Evolutionary conservation across 1,140 invertebrate genomes (phyloP).

Genomic region (Rhyacophila brunnea): DNA sequence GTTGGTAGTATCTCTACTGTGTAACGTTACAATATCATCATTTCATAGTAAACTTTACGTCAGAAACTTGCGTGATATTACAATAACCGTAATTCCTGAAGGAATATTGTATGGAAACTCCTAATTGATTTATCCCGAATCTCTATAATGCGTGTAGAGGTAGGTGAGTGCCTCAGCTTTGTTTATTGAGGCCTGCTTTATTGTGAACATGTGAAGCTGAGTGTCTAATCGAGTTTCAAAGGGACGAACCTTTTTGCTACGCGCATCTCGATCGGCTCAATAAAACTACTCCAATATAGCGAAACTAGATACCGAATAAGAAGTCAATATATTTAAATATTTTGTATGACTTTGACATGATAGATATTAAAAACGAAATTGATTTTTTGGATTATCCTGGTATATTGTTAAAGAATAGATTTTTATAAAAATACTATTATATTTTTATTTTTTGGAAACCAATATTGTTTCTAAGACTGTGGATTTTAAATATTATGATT

Average conservation of each 20-base stretch:
- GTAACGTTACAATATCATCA: too few relatives aligned
- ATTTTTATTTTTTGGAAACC: too few relatives aligned
- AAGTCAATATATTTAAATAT: not conserved
- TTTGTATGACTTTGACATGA: not conserved
- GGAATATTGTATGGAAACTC: constrained; percentile 10
- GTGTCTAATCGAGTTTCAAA: constrained; percentile 29
- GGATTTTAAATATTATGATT: too few relatives aligned
- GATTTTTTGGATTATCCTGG: too few relatives aligned
- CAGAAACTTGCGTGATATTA: too few relatives aligned
- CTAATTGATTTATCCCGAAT: constrained; percentile 26
- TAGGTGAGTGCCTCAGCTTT: constrained; percentile 21
- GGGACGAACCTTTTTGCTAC: constrained; percentile 24
- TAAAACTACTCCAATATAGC: too few relatives aligned
- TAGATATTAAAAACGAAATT: too few relatives aligned
- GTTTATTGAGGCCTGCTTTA: constrained; percentile 26
- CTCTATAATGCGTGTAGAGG: constrained; percentile 1
- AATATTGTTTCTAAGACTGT: too few relatives aligned
- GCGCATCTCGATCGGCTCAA: constrained; percentile 1
- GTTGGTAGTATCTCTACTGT: too few relatives aligned
- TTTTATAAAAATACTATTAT: too few relatives aligned
- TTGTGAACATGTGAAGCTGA: constrained; percentile 19
- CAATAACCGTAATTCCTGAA: not conserved
- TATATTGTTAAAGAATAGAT: too few relatives aligned
- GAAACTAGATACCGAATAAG: not conserved
- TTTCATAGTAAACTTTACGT: too few relatives aligned